These are phyloP conservation scores for Spheniscus humboldti DNA, from an alignment of 2,797 vertebrate species.

Conservation along the genomic window DNA sequence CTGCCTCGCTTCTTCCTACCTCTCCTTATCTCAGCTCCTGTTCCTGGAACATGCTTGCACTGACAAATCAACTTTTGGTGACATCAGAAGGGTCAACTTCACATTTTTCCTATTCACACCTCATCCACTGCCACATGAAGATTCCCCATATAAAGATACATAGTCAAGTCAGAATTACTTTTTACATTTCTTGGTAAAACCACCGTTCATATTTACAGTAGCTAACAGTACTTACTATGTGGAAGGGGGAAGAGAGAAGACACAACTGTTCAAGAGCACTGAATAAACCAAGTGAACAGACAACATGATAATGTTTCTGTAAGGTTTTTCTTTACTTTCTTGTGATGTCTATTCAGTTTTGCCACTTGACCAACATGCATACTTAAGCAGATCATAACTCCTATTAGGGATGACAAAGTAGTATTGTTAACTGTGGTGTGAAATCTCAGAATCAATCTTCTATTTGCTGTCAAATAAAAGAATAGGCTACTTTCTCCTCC, in stretches of 20 bases:
- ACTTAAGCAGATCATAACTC: neutral
- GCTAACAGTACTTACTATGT: neutral
- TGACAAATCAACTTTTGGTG: neutral
- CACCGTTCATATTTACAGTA: neutral
- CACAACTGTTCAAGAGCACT: neutral
- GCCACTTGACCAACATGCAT: neutral
- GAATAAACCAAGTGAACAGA: neutral
- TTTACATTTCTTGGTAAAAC: neutral
- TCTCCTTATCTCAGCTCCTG: neutral
- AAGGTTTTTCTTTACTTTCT: neutral
- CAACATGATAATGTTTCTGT: neutral
- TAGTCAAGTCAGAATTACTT: neutral
- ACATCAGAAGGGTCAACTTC: neutral
- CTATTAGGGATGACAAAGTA: neutral
- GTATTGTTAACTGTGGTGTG: neutral
- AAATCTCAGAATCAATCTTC: neutral
- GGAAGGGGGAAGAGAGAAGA: neutral
- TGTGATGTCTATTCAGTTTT: neutral
- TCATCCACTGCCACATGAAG: neutral
- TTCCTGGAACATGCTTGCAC: neutral
- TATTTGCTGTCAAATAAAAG: neutral
- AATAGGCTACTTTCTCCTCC: neutral
- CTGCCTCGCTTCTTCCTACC: neutral
- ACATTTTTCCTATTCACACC: neutral
- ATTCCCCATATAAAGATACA: neutral